Evolutionary conservation across 2,888 invertebrate genomes (phyloP), one percentile per base, ranked within the genome.

Genomic region (Trypoxylon attenuatum): DNA sequence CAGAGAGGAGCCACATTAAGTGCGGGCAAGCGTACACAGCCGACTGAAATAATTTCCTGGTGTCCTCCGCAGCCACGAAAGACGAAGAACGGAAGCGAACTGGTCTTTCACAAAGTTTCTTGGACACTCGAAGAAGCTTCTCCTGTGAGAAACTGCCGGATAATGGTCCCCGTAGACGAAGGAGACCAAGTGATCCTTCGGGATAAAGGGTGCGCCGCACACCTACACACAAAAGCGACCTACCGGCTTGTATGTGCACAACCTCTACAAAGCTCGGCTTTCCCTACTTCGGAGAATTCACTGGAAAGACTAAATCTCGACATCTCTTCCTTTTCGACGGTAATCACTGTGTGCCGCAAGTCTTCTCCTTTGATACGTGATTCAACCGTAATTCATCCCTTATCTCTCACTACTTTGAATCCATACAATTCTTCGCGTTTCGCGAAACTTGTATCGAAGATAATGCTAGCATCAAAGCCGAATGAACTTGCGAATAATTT

Each of bases 21-120:
- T 42, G 63, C 55, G 59, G 61, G 58, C 45, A 56, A 65, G 41
- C 55, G 57, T 73, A 64, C 64, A 71, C 63, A 70, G 58, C 62
- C 66, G 66, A 74, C 69, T 76, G 77, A 83, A 80, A 84, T 83
- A 84, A 84, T 84, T 84, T 84, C 84, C 82, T 81, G 84, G 81
- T 80, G 82, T 84, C 82, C 75, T 75, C 69, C 60, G 72, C 81
- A 82, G 82, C 76, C 59, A 69, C 70, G 69, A 75, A 69, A 68
- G 70, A 67, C 62, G 72, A 75, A 67, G 75, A 72, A 70, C 72
- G 75, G 73, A 71, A 71, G 69, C 71, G 66, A 64, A 74, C 69
- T 71, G 72, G 72, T 75, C 71, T 71, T 73, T 79, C 76, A 83
- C 80, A 82, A 83, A 84, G 84, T 84, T 84, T 84, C 84, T 82